Evolutionary conservation across 2,888 invertebrate species (phyloP), one percentile per base, ranked within the genome.

Genomic region (Bhutanitis thaidina): DNA sequence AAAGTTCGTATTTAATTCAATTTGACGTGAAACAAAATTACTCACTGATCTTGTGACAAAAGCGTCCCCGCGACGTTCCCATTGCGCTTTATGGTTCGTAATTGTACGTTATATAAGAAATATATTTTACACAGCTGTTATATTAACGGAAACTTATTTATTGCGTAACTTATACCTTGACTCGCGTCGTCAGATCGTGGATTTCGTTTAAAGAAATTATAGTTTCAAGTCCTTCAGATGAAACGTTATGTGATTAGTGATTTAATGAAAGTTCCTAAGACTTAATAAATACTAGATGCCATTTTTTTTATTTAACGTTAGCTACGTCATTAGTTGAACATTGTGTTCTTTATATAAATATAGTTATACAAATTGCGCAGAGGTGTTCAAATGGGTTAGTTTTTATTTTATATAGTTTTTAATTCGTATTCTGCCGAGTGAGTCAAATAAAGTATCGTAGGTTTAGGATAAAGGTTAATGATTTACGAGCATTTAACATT

Each of bases 201-300:
- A 46, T 58, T 59, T 55, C 55, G 55, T 60, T 53, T 44, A 54
- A 55, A 57, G 30, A 44, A 55, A 40, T 54, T 50, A 41, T 55
- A 55, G 47, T 2, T 40, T 53, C 55, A 57, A 53, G 57, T 60
- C 54, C 58, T 61, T 58, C 49, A 57, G 56, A 59, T 59, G 41
- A 58, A 55, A 55, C 60, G 54, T 69, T 69, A 73, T 73, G 72
- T 80, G 74, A 79, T 79, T 77, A 77, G 58, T 61, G 57, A 64
- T 61, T 65, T 65, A 77, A 75, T 76, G 67, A 83, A 80, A 84
- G 87, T 87, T 87, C 87, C 87, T 87, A 85, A 75, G 69, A 77
- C 72, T 77, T 75, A 72, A 74, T 77, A 77, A 76, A 68, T 72
- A 73, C 64, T 77, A 79, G 80, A 80, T 85, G 86, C 86, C 87